Base-by-base conservation (phyloP, 2,113 vertebrate species). In the Nerophis ophidion region DNA sequence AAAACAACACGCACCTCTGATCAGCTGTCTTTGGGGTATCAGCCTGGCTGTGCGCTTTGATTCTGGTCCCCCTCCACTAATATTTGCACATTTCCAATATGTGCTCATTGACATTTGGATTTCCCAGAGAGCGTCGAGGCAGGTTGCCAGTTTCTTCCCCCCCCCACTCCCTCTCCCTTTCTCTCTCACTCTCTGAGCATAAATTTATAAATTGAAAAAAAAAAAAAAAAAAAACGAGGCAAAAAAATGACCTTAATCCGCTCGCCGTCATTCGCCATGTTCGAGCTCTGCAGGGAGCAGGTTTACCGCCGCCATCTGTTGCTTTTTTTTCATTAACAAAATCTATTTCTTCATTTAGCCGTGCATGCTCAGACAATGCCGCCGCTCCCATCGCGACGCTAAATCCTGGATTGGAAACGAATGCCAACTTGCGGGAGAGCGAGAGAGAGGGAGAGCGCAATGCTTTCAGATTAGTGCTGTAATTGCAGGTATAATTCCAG, bases 281-380 rank as follows among this genome's bases (percentile, higher is more conserved):
- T 80, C 47, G 15, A 57, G 72, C 82, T 87, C 87, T 72, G 74
- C 70, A 51, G 87, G 84, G 85, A 89, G 74, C 17, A 66, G 79
- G 65, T 84, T 88, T 83, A 79, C 72, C 73, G 79, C 75, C 72
- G 58, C 88, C 87, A 87, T 88, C 88, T 89, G 87, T 87, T 89
- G 83, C 82, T 46, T 84, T 89, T 88, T 90, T 88, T 90, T 88
- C 85, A 89, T 88, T 89, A 89, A 87, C 83, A 83, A 85, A 86
- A 87, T 86, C 80, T 85, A 86, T 86, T 84, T 75, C 82, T 84
- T 79, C 83, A 77, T 86, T 86, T 87, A 83, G 75, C 76, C 81
- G 58, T 75, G 82, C 81, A 57, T 74, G 78, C 87, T 81, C 84
- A 86, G 77, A 85, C 84, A 85, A 85, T 85, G 80, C 79, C 62